Evolutionary conservation across 1,140 invertebrate genomes (phyloP).

Genomic region (Nebria ingens): DNA sequence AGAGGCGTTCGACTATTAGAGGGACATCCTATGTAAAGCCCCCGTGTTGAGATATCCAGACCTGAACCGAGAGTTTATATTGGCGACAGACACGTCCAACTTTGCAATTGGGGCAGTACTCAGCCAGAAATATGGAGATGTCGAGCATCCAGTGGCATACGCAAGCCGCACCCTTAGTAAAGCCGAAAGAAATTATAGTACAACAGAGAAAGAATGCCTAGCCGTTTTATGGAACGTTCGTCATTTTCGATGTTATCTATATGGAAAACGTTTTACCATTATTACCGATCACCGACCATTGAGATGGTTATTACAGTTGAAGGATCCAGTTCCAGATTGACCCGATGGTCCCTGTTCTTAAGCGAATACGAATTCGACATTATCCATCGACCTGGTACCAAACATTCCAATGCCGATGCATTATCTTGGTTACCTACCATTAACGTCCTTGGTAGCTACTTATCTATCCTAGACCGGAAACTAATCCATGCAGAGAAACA

Average conservation of each 20-base stretch:
- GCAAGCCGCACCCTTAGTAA: constrained; percentile 22
- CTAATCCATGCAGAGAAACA: too few relatives aligned
- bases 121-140: not conserved
- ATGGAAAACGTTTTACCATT: constrained; percentile 13
- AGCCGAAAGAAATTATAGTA: constrained; percentile 17
- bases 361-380: not conserved
- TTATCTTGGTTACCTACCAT: too few relatives aligned
- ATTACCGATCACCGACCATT: not conserved
- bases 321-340: not conserved
- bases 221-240: constrained; percentile 13
- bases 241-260: constrained; percentile 14
- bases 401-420: not conserved
- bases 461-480: too few relatives aligned
- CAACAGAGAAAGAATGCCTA: constrained; percentile 14
- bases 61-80: constrained; percentile 3
- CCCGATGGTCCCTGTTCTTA: not conserved
- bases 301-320: not conserved
- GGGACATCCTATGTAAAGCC: not conserved
- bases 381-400: not conserved
- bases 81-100: constrained; percentile 10
- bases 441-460: too few relatives aligned
- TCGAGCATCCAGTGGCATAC: constrained; percentile 21
- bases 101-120: not conserved
- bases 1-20: not conserved
- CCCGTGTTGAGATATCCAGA: constrained; percentile 3